Base-by-base conservation (phyloP, 2,888 invertebrate genomes). In the Lypha dubia region DNA sequence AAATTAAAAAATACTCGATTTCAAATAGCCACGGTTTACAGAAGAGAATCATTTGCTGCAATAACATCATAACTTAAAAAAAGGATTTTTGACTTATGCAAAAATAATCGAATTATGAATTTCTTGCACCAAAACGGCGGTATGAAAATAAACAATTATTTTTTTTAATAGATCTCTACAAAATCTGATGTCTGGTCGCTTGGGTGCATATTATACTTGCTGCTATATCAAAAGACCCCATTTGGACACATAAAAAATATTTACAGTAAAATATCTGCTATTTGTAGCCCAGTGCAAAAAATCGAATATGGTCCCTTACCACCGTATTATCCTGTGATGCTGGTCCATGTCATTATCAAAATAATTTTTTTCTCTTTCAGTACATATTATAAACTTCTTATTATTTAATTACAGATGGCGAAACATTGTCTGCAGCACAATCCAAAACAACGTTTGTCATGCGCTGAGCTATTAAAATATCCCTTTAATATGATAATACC, bases 161-260 rank as follows among this genome's bases (percentile, higher is more conserved):
- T 24, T 8, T 44, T 68, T 35, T 38, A 15, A n/a, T 88, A 98
- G 97, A 96, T 98, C 87, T 96, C 96, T 85, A 96, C 95, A 87
- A 98, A 97, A 90, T 97, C 98, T 56, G 99, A 99, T 92, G 97
- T 99, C 70, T 99, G 99, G 99, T 98, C 98, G 0, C 93, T 99
- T 87, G 99, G 99, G 24, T 99, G 98, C 91, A 99, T 99, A 89
- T 93, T 99, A 84, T 99, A 98, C 93, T 95, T 97, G 91, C 93
- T 99, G 92, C 95, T 98, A 51, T 99, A 98, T 92, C 96, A 97
- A 0, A 94, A 94, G 88, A 97, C 98, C 1, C 99, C 99, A 0
- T 99, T 98, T 92, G 95, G 96, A 51, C 95, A 97, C 91, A 95
- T 98, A 86, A 93, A 93, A 49, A 94, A 95, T 87, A 94, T 94